phyloP scores from a whole-genome alignment of 2,797 vertebrate species.

The Vultur gryphus region DNA sequence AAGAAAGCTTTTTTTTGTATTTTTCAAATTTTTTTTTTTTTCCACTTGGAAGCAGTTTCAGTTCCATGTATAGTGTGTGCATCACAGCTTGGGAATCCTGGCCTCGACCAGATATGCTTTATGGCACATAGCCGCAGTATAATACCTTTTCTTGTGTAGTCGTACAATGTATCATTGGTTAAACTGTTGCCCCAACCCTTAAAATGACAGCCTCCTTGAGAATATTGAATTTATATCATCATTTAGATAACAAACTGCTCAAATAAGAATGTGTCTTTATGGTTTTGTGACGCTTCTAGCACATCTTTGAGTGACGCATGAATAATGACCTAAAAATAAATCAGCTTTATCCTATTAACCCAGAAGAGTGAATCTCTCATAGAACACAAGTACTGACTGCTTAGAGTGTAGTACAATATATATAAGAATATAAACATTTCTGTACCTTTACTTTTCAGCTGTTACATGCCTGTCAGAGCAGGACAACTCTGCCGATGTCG shows the following conservation, averaged over 20 bases:
- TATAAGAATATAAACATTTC: not conserved
- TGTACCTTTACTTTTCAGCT: constrained; percentile 69
- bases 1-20: not conserved
- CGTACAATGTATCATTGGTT: not conserved
- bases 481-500: constrained; percentile 72
- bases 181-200: not conserved
- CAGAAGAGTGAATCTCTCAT: not conserved
- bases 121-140: not conserved
- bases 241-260: not conserved
- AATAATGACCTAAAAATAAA: not conserved
- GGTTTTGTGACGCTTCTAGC: not conserved
- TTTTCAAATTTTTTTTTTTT: not conserved
- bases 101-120: not conserved
- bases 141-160: not conserved
- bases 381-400: not conserved
- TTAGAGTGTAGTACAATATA: too few relatives aligned
- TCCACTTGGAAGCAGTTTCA: not conserved
- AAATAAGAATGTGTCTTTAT: not conserved
- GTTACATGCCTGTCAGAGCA: constrained; percentile 82
- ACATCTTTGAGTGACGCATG: not conserved
- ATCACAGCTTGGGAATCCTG: not conserved
- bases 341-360: not conserved
- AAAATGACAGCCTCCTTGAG: not conserved
- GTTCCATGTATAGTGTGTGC: not conserved
- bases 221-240: not conserved